A percentile compares a stretch with the other conserved stretches of the same genome.
Evolutionary conservation across 2,113 vertebrate genomes (phyloP).

Genomic region (Opisthocomus hoazin): DNA sequence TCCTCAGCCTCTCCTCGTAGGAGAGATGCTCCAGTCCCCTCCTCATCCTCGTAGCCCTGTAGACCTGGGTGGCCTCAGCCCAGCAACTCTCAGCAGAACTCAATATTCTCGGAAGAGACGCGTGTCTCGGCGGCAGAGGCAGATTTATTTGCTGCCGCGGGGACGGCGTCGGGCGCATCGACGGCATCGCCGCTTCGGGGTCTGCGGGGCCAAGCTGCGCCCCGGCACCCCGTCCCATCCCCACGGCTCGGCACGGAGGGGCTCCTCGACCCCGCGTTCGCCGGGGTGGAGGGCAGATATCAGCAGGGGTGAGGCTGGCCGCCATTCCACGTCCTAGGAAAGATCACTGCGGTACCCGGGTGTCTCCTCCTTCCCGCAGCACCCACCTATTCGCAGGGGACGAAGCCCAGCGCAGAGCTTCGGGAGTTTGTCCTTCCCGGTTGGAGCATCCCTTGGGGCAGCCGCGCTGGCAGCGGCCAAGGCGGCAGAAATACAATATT

Average conservation of each 20-base stretch:
- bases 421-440: not conserved
- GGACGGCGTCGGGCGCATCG: rapidly evolving
- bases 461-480: rapidly evolving
- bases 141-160: not conserved
- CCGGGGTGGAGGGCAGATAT: not conserved
- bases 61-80: not conserved
- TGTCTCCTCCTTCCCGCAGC: not conserved
- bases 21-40: no score
- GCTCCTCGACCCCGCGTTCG: rapidly evolving
- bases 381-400: rapidly evolving
- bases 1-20: no score
- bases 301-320: not conserved
- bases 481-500: not conserved
- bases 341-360: rapidly evolving
- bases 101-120: not conserved
- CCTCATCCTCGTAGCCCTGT: no score
- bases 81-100: not conserved
- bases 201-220: not conserved
- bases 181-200: not conserved
- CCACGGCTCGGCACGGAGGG: rapidly evolving
- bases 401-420: not conserved
- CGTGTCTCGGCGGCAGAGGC: not conserved
- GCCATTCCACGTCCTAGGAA: not conserved
- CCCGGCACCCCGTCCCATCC: rapidly evolving
- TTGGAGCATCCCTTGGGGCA: not conserved